phyloP scores from a whole-genome alignment of 2,797 vertebrate genomes.

The Valencia hispanica region DNA sequence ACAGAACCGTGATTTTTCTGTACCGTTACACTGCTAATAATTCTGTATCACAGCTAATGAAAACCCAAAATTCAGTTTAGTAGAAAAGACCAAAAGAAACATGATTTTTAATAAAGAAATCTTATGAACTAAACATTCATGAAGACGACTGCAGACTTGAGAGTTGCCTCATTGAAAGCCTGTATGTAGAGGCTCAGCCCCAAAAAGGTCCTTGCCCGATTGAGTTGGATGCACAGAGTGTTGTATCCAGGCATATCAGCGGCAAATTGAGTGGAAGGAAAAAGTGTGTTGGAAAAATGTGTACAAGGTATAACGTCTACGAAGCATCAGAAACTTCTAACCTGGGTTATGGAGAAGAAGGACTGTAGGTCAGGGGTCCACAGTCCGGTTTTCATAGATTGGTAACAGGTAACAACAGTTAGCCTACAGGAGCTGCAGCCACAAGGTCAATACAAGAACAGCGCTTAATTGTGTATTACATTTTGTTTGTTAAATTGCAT shows the following conservation, averaged over 20 bases:
- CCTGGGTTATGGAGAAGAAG: not conserved
- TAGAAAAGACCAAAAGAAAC: not conserved
- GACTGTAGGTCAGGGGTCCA: no score
- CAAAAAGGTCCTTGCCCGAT: not conserved
- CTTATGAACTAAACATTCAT: no score
- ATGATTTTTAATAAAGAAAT: not conserved
- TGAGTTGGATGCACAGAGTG: not conserved
- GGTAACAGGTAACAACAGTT: no score
- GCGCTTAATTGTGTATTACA: no score
- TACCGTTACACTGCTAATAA: no score
- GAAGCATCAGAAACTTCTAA: not conserved
- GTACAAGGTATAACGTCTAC: not conserved
- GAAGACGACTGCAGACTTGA: no score
- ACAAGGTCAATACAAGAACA: no score
- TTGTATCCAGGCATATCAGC: not conserved
- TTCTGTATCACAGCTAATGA: not conserved
- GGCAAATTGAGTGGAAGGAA: not conserved
- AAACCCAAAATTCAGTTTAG: no score
- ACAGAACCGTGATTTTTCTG: no score
- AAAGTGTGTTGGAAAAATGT: not conserved
- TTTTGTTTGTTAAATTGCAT: no score
- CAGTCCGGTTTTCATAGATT: not conserved
- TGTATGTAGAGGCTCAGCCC: not conserved
- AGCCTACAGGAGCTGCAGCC: no score
- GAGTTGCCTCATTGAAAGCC: not conserved